Evolutionary conservation across 2,888 invertebrate genomes (phyloP).

Genomic region (Tolmerus cingulatus): DNA sequence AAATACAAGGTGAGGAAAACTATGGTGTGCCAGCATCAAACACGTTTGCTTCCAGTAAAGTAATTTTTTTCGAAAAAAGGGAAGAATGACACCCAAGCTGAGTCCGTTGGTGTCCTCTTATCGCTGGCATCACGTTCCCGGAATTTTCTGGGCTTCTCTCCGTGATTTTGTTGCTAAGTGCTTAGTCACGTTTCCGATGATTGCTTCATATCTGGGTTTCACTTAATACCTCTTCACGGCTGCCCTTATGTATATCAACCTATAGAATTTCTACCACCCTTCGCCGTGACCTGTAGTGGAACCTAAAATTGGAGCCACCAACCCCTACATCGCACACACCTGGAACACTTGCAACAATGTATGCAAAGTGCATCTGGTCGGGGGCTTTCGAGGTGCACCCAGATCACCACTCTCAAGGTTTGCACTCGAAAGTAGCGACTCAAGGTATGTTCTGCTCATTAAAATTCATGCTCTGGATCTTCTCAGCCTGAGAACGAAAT

Average conservation of each 20-base stretch:
- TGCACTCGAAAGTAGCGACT: neutral
- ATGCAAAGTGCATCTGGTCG: neutral
- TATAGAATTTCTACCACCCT: neutral
- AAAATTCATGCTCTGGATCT: neutral
- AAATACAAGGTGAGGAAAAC: neutral
- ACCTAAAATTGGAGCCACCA: neutral
- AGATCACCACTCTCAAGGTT: neutral
- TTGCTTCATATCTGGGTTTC: constrained; percentile 25
- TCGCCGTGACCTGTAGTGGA: neutral
- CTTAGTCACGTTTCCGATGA: constrained; percentile 12
- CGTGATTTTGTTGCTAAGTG: constrained; percentile 29
- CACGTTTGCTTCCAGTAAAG: neutral
- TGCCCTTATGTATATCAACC: neutral
- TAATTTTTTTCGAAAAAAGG: neutral
- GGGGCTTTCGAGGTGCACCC: neutral
- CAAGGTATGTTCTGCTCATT: neutral
- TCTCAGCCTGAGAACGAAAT: neutral
- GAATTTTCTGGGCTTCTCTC: neutral
- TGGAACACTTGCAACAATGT: neutral
- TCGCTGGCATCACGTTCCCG: neutral
- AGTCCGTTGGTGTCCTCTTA: neutral
- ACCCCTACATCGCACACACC: neutral
- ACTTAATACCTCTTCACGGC: neutral
- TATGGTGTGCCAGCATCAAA: neutral
- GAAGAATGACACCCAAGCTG: neutral